These are phyloP conservation scores for Rhynchonycteris naso DNA, from an alignment of 2,797 vertebrate genomes.

Conservation along the genomic window DNA sequence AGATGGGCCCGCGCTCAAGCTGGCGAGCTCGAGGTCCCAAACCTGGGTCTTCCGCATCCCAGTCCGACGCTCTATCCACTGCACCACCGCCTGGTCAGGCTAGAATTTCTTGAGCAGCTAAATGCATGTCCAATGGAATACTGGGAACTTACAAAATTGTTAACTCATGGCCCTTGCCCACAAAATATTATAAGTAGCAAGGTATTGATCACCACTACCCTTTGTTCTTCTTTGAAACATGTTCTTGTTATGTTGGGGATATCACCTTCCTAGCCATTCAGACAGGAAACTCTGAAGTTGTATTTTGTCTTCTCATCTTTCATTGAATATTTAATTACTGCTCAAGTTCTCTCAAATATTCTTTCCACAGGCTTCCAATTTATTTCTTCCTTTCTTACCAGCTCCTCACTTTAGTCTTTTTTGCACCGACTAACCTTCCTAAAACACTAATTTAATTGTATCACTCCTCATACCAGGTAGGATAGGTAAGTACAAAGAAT, in stretches of 20 bases:
- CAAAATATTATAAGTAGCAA: not conserved
- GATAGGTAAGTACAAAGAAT: not conserved
- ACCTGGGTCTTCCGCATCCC: too few relatives aligned
- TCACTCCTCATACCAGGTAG: not conserved
- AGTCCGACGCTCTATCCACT: too few relatives aligned
- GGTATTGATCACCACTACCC: not conserved
- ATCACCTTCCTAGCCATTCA: not conserved
- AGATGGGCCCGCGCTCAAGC: too few relatives aligned
- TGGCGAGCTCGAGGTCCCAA: too few relatives aligned
- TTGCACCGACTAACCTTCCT: constrained; percentile 20
- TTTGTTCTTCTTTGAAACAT: not conserved
- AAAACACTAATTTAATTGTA: not conserved
- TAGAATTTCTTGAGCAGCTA: constrained; percentile 9
- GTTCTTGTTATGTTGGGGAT: not conserved
- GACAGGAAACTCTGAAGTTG: not conserved
- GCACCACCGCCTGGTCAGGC: too few relatives aligned
- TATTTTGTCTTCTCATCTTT: constrained; percentile 13
- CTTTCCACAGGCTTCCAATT: not conserved
- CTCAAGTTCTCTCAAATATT: not conserved
- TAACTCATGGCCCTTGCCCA: not conserved
- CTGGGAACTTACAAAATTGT: not conserved
- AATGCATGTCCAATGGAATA: not conserved
- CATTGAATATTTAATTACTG: constrained; percentile 1
- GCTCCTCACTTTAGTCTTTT: not conserved
- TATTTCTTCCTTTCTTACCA: not conserved